Percentiles rank a stretch among this genome's conserved stretches.
phyloP scores from a whole-genome alignment of 1,140 invertebrate genomes.

The Drosophila arawakana region DNA sequence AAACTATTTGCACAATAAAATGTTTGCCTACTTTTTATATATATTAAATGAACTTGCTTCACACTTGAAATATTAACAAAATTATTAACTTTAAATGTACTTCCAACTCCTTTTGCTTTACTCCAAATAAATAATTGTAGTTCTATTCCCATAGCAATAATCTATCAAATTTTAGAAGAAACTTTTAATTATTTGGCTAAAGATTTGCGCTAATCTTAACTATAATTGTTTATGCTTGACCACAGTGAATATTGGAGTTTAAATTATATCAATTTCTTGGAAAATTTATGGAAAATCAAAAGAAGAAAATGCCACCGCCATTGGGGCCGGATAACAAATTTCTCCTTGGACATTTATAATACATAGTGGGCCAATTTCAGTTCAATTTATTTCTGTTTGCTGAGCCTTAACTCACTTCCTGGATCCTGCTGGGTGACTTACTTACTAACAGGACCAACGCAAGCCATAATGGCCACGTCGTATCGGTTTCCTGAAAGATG shows the following conservation, averaged over 20 bases:
- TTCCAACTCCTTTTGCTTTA: too few relatives aligned
- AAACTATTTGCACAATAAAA: too few relatives aligned
- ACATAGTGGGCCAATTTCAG: conserved; percentile 51
- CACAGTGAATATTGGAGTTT: background rate
- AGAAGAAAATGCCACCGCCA: conserved; percentile 17
- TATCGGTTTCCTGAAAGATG: conserved; percentile 74
- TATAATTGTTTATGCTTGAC: background rate
- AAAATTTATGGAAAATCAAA: conserved; percentile 3
- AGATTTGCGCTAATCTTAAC: background rate
- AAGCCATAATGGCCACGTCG: conserved; percentile 76
- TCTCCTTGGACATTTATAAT: conserved; percentile 40
- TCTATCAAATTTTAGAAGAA: background rate
- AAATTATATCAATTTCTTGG: conserved; percentile 9
- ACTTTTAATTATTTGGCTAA: background rate
- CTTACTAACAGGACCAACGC: conserved; percentile 50
- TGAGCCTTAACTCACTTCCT: conserved; percentile 56
- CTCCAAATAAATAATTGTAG: too few relatives aligned
- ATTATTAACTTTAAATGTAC: background rate
- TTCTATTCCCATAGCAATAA: background rate
- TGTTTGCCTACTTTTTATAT: background rate
- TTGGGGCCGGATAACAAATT: conserved; percentile 25
- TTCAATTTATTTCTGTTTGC: conserved; percentile 68
- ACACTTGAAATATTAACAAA: background rate
- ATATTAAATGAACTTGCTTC: background rate
- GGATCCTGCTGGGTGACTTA: conserved; percentile 53